Conservation (phyloP, 2,113 vertebrate genomes). For the Gallinago media region DNA sequence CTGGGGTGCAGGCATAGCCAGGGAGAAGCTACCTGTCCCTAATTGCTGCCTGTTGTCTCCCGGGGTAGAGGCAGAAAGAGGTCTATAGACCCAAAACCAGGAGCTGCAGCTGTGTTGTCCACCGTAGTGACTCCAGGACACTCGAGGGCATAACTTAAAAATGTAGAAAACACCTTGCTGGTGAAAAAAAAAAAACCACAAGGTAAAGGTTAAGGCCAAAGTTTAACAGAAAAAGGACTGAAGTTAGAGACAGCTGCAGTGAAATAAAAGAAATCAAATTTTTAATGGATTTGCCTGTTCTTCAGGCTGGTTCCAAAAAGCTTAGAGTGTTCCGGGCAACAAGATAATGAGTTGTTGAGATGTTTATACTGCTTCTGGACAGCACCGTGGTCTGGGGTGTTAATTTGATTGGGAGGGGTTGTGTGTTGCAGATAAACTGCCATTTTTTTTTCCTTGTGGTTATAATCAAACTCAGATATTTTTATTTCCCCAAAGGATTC, state of each 20-base stretch:
- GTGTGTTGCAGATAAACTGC: background rate
- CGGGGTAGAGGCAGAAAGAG: background rate
- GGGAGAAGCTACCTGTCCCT: background rate
- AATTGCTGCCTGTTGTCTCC: background rate
- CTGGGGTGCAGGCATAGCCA: background rate
- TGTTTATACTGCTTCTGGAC: background rate
- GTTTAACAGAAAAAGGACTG: background rate
- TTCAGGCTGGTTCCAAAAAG: background rate
- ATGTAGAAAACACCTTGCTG: background rate
- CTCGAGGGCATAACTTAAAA: background rate
- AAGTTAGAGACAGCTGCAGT: background rate
- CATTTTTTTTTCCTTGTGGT: background rate
- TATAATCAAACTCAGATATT: background rate
- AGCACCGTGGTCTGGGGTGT: background rate
- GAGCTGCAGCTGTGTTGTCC: background rate
- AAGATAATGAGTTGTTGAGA: background rate
- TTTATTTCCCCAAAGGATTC: background rate
- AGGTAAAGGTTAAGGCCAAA: background rate
- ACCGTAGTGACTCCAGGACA: background rate
- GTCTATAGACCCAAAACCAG: background rate
- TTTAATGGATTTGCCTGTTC: background rate
- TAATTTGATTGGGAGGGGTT: background rate
- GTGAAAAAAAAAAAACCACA: background rate
- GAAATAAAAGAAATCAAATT: background rate
- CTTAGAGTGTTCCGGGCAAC: background rate